phyloP scores from a whole-genome alignment of 2,797 vertebrate species.

The Bufotes viridis region DNA sequence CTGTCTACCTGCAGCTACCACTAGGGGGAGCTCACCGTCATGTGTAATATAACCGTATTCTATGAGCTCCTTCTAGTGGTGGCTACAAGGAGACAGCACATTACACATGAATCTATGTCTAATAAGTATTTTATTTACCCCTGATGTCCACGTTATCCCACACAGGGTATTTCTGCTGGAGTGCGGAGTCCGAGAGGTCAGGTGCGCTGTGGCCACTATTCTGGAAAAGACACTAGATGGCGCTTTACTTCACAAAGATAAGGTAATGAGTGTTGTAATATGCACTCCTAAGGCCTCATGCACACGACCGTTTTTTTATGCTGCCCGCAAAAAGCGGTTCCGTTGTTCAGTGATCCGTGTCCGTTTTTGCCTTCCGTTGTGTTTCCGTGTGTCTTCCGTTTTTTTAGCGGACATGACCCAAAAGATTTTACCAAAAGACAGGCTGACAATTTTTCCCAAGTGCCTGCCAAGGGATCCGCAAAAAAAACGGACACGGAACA shows the following conservation, averaged over 20 bases:
- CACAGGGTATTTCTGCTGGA: constrained; percentile 92
- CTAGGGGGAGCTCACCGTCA: background rate
- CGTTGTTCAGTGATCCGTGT: no score
- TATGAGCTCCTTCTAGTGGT: background rate
- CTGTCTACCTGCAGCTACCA: background rate
- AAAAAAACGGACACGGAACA: no score
- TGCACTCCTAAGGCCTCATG: accelerated
- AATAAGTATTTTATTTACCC: background rate
- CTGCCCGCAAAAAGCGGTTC: no score
- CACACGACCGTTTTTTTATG: no score
- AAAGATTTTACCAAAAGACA: no score
- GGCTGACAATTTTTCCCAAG: no score
- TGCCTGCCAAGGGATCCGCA: no score
- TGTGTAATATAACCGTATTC: background rate
- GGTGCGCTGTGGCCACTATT: constrained; percentile 92
- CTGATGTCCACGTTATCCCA: background rate
- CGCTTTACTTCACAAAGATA: constrained; percentile 91
- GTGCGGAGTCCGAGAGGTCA: constrained; percentile 92
- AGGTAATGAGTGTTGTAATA: constrained; percentile 67
- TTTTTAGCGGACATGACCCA: no score
- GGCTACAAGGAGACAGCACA: background rate
- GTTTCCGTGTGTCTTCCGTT: no score
- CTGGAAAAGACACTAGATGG: constrained; percentile 97
- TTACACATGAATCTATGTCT: no score
- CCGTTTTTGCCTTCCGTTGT: no score